Conservation (phyloP, 2,113 vertebrate genomes). For the Indicator maculatus region DNA sequence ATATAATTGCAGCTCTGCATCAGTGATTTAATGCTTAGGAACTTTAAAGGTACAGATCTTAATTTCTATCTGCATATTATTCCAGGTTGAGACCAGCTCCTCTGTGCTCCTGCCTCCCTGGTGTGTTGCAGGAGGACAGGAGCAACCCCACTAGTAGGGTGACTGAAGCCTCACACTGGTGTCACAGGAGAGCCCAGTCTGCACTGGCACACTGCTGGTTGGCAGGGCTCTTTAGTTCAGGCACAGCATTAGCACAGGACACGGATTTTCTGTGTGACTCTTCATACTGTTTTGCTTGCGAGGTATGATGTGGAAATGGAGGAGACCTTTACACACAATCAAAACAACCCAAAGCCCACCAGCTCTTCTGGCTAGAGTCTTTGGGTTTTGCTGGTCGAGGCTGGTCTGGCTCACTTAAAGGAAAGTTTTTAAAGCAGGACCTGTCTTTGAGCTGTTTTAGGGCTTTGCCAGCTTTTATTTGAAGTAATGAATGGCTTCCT, state of each 20-base stretch:
- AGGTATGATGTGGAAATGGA: neutral
- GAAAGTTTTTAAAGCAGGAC: neutral
- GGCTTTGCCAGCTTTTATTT: neutral
- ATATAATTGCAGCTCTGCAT: constrained; percentile 61
- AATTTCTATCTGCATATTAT: neutral
- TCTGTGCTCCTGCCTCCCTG: neutral
- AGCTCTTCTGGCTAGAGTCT: neutral
- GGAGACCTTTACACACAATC: neutral
- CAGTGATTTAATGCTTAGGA: constrained; percentile 26
- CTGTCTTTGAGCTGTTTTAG: neutral
- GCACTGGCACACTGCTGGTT: neutral
- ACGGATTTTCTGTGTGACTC: neutral
- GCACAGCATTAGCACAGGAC: neutral
- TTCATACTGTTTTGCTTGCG: neutral
- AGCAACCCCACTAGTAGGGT: neutral
- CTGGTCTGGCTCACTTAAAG: neutral
- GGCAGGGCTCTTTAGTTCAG: neutral
- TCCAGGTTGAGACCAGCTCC: neutral
- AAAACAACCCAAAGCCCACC: neutral
- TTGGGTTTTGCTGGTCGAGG: neutral
- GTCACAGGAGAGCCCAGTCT: rapidly evolving
- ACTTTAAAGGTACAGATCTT: constrained; percentile 55
- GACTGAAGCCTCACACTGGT: rapidly evolving
- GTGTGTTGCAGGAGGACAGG: neutral
- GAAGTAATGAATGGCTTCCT: neutral